Base-by-base conservation (phyloP, 37 sponge, comb jelly and placozoan species). In the Agelas oroides region DNA sequence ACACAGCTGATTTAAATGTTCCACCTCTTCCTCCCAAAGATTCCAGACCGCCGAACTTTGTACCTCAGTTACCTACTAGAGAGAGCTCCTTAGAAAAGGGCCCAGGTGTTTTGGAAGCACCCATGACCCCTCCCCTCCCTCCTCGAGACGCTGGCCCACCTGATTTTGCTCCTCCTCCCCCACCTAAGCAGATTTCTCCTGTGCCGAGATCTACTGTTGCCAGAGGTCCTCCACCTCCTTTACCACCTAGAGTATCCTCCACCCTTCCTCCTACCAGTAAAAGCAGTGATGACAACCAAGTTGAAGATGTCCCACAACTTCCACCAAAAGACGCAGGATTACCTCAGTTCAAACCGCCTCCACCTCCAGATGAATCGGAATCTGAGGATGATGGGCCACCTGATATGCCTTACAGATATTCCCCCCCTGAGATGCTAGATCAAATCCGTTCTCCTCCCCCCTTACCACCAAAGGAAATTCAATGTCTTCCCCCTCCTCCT, bases 131-230 rank as follows among this genome's bases (percentile, higher is more conserved):
- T 52, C 56, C 86, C 12, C 36, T 86, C 8, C 71, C 78, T 23
- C 39, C 59, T 5, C 33, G 27, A 66, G 73, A 76, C 25, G 39
- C 37, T 52, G 76, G 68, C 27, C 85, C 85, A 32, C 76, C 85
- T 28, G 16, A 68, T 25, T 67, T 67, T 14, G 21, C 77, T 18
- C 85, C 85, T 2, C 85, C 85, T 13, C 76, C 74, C 24, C 63
- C 56, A 21, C 59, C 61, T 32, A 14, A 15, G 28, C 46, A 46
- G 8, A 8, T 46, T 3, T 12, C 46, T 8, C 46, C 46, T 3
- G 46, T 12, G 46, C 46, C 46, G 8, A 46, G 46, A 8, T 3
- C 8, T 46, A 8, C 46, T 46, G 46, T 46, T 8, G 52, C 40
- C 54, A 1, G 57, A 55, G 28, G 24, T n/a, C 30, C 23, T 52